Conservation (phyloP, 1,140 invertebrate species). For the Ylistrum balloti region DNA sequence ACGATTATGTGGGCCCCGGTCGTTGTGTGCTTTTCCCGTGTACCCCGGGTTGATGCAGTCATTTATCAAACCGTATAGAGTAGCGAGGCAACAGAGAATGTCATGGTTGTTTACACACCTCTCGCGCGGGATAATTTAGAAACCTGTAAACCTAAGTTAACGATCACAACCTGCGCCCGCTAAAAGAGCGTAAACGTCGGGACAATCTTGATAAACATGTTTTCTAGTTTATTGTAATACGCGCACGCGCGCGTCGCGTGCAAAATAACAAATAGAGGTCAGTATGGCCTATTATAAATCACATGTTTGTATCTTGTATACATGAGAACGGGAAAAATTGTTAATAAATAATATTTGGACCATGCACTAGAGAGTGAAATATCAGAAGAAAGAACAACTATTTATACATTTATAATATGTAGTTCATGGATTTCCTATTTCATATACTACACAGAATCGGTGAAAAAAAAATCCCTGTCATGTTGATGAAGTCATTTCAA, state of each 20-base stretch:
- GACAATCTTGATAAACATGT: constrained; percentile 25
- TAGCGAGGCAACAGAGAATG: background rate
- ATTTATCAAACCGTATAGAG: background rate
- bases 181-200: background rate
- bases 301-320: too few species aligned
- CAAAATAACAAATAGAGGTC: background rate
- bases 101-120: background rate
- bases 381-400: too few species aligned
- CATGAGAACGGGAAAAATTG: too few species aligned
- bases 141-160: background rate
- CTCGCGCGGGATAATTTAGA: background rate
- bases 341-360: too few species aligned
- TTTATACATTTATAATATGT: too few species aligned
- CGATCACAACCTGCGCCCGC: background rate
- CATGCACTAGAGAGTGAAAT: too few species aligned
- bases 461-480: too few species aligned
- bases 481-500: too few species aligned
- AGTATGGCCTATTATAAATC: background rate
- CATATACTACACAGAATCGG: too few species aligned
- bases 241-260: background rate
- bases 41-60: constrained; percentile 4
- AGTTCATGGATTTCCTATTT: too few species aligned
- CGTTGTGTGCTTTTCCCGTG: constrained; percentile 30
- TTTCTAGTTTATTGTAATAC: constrained; percentile 3
- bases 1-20: background rate